These are phyloP conservation scores for Festucalex cinctus DNA, from an alignment of 2,113 vertebrate species.

Conservation along the genomic window DNA sequence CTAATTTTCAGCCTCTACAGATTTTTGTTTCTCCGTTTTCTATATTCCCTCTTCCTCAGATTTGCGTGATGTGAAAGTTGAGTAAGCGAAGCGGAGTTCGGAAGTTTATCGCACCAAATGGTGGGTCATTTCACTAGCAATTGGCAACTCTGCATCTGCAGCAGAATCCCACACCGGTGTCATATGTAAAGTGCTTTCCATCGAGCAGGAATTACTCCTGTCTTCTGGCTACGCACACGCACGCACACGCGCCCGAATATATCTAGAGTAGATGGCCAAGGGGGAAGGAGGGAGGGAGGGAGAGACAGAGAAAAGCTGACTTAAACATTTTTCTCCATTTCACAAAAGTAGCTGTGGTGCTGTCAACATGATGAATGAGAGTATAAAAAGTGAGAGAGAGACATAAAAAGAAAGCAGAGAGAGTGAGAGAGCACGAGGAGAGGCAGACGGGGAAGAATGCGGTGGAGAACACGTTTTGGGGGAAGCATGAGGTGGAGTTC, in stretches of 20 bases:
- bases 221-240: constrained; percentile 18
- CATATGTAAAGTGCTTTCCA: constrained; percentile 47
- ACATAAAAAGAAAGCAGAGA: constrained; percentile 17
- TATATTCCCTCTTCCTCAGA: background rate
- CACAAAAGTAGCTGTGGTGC: constrained; percentile 71
- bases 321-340: constrained; percentile 78
- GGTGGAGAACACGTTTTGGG: constrained; percentile 9
- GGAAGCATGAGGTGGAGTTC: background rate
- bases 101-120: constrained; percentile 17
- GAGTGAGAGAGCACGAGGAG: constrained; percentile 11
- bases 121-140: constrained; percentile 31
- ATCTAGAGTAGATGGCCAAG: constrained; percentile 30
- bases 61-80: background rate
- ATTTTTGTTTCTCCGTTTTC: background rate
- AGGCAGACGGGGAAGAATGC: constrained; percentile 5
- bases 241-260: constrained; percentile 7
- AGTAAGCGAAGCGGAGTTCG: background rate
- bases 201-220: constrained; percentile 34
- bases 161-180: constrained; percentile 31
- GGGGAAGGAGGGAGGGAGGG: constrained; percentile 43
- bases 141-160: constrained; percentile 33
- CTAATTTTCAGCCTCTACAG: background rate
- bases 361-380: constrained; percentile 77
- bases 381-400: constrained; percentile 50
- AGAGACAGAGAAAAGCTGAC: constrained; percentile 72